Percentiles rank a stretch among this genome's conserved stretches.
Conservation (phyloP, 2,797 vertebrate genomes). For the Iguana delicatissima region DNA sequence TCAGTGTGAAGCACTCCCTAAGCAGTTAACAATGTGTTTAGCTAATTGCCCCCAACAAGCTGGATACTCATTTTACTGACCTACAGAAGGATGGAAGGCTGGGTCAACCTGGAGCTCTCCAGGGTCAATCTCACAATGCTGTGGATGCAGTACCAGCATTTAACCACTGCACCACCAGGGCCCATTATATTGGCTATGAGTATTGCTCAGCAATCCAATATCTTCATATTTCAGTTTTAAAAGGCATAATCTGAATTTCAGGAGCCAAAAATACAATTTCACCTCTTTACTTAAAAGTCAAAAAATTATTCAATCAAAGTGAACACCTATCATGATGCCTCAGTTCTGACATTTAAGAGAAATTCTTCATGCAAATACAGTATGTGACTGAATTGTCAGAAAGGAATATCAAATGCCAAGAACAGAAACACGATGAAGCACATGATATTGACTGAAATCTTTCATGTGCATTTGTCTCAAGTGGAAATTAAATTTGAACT, state of each 20-base stretch:
- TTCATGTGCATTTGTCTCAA: constrained; percentile 78
- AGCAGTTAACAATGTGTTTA: no score
- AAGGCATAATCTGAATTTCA: constrained; percentile 11
- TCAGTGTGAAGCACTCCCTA: no score
- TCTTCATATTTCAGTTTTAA: not conserved
- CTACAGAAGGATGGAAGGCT: no score
- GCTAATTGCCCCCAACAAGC: no score
- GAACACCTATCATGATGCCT: constrained; percentile 80
- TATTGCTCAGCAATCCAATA: not conserved
- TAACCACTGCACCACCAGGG: not conserved
- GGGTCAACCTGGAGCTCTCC: no score
- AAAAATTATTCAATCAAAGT: constrained; percentile 80
- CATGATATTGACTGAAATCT: constrained; percentile 75
- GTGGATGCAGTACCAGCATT: no score
- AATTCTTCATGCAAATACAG: constrained; percentile 81
- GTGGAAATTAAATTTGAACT: constrained; percentile 80
- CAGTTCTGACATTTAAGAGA: constrained; percentile 81
- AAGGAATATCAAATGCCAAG: constrained; percentile 76
- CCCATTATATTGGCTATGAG: not conserved
- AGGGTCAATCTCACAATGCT: no score
- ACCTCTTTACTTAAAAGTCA: constrained; percentile 78
- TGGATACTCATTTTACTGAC: no score
- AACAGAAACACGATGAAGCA: constrained; percentile 73
- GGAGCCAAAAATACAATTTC: constrained; percentile 54
- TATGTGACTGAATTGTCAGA: constrained; percentile 77